phyloP scores from a whole-genome alignment of 2,113 vertebrate genomes.

The Perognathus longimembris region DNA sequence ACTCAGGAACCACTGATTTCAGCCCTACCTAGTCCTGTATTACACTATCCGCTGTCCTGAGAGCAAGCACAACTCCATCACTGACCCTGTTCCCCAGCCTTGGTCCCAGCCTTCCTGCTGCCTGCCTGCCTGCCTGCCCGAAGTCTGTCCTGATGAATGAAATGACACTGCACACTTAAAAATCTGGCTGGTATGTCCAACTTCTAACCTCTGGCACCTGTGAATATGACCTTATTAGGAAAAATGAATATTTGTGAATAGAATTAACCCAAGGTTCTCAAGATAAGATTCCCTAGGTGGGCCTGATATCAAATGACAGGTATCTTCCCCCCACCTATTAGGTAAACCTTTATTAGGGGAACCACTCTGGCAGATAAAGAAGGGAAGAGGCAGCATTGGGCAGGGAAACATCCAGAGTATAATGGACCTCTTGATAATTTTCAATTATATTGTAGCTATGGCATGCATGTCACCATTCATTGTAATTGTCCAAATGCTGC shows the following conservation, averaged over 20 bases:
- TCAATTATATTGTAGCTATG: too few relatives aligned
- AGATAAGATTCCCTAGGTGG: not conserved
- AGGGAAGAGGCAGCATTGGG: too few relatives aligned
- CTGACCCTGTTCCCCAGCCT: not conserved
- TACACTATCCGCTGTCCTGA: not conserved
- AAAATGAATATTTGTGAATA: not conserved
- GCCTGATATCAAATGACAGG: not conserved
- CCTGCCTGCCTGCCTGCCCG: not conserved
- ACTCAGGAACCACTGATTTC: not conserved
- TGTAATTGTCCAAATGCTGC: too few relatives aligned
- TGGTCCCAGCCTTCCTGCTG: not conserved
- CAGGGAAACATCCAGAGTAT: too few relatives aligned
- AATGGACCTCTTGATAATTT: too few relatives aligned
- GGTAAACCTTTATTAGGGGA: too few relatives aligned
- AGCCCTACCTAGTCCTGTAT: not conserved
- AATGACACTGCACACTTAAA: not conserved
- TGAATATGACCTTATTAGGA: not conserved
- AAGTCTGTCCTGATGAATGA: not conserved
- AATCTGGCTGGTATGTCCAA: not conserved
- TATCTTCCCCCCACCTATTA: too few relatives aligned
- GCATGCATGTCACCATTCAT: too few relatives aligned
- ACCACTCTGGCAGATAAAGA: too few relatives aligned
- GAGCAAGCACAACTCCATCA: not conserved
- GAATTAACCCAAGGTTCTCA: not conserved
- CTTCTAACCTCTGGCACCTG: not conserved